Evolutionary conservation across 2,888 invertebrate genomes (phyloP).

Genomic region (Eristalis intricaria): DNA sequence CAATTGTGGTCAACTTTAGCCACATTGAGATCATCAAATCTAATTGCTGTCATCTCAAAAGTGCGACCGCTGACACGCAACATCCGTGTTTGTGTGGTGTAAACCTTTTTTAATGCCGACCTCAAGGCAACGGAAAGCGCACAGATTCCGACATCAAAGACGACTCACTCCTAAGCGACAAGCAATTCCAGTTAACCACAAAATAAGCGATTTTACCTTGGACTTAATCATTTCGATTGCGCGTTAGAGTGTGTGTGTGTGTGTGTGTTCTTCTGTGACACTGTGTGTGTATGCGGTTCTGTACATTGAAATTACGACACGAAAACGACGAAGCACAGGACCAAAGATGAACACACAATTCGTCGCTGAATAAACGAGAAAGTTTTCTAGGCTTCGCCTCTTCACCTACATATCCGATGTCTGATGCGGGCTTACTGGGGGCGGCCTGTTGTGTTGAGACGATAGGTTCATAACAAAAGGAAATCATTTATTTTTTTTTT

Average conservation of each 20-base stretch:
- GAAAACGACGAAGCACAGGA: conserved; percentile 19
- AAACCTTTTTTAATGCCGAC: not conserved
- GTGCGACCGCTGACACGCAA: not conserved
- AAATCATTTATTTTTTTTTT: conserved; percentile 63
- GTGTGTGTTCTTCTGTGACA: not conserved
- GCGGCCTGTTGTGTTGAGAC: conserved; percentile 42
- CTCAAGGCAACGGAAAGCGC: not conserved
- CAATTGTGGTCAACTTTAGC: not conserved
- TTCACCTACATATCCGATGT: conserved; percentile 6
- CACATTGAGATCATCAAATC: not conserved
- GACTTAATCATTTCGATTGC: conserved; percentile 56
- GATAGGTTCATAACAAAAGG: conserved; percentile 54
- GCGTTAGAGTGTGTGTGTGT: conserved; percentile 14
- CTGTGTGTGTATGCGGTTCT: not conserved
- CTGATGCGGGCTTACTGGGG: not conserved
- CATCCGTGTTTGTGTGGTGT: not conserved
- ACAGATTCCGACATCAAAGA: not conserved
- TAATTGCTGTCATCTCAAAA: not conserved
- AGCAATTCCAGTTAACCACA: conserved; percentile 51
- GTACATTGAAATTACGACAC: conserved; percentile 23
- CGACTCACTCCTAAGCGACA: conserved; percentile 9
- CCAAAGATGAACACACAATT: conserved; percentile 27
- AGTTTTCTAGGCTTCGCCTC: conserved; percentile 36
- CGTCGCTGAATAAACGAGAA: conserved; percentile 41
- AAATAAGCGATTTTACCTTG: conserved; percentile 61